phyloP scores from a whole-genome alignment of 2,113 vertebrate genomes.

The Andinoacara biseriatus region DNA sequence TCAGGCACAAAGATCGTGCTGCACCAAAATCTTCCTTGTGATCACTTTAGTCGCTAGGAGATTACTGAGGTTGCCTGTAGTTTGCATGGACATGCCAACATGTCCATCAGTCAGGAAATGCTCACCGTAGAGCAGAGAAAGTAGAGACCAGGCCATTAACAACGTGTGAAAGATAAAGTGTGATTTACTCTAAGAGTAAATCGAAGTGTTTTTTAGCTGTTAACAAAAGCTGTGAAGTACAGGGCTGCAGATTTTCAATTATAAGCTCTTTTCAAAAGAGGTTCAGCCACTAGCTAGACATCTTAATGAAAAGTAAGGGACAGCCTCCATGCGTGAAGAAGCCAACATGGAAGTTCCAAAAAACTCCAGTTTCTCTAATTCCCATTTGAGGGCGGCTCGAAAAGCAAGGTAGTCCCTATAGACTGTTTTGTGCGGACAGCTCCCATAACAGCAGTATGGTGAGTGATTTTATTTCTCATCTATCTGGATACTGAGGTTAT shows the following conservation, averaged over 20 bases:
- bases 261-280: background rate
- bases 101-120: too few relatives aligned
- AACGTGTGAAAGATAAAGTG: background rate
- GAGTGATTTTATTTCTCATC: background rate
- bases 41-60: background rate
- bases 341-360: background rate
- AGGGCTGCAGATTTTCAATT: too few relatives aligned
- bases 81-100: background rate
- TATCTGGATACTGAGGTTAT: background rate
- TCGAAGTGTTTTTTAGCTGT: background rate
- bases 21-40: background rate
- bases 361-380: background rate
- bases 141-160: too few relatives aligned
- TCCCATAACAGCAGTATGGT: background rate
- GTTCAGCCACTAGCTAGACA: background rate
- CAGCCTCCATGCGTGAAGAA: background rate
- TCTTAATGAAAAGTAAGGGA: background rate
- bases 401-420: background rate
- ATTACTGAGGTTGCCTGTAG: rapidly evolving
- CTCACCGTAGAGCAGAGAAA: background rate
- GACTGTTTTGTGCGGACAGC: background rate
- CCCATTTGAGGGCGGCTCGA: background rate
- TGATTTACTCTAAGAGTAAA: background rate
- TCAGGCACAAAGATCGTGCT: too few relatives aligned
- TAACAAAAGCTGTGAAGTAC: background rate